Evolutionary conservation across 1,140 invertebrate genomes (phyloP), one percentile per base, ranked within the genome.

Genomic region (Drosophila kanapiae): DNA sequence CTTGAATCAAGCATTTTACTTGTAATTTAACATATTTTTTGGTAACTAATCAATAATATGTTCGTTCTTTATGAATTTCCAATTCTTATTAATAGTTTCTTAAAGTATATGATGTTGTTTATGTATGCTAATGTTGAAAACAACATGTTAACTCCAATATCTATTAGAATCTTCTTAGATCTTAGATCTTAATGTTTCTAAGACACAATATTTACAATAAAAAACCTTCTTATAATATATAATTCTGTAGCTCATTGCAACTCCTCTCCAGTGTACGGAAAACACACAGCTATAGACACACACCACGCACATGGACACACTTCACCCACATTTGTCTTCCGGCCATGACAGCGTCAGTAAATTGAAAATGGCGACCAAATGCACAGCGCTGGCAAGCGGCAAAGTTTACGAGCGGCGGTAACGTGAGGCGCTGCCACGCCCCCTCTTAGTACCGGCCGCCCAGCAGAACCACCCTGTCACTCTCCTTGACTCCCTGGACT

Each of bases 331-430:
- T 76, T 83, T 83, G 81, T 83, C 81, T 83, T 83, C 76, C 80
- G 81, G 81, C 80, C 75, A 82, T 83, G 80, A 83, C 80, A 82
- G 80, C 80, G 71, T 65, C 81, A 83, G 81, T 83, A 83, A 83
- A 83, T 83, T 83, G 80, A 83, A 83, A 83, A 83, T 76, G 80
- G 75, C 80, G 69, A 68, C 54, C 80, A 78, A 82, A 82, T 82
- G 79, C 70, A 69, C 78, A 78, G 64, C 71, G 43, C 71, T 40
- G 38, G 65, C 69, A 49, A 42, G 69, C 69, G 37, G 69, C 51
- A 72, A 72, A 70, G 69, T 71, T 59, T 70, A 58, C 69, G 69
- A 69, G 33, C 42, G 16, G 56, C 62, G 53, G 53, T 60, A 64
- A 58, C 64, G 62, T 65, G 40, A 61, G 29, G 38, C 49, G 4